These are phyloP conservation scores for Monarcha castaneiventris DNA, from an alignment of 2,113 vertebrate species.

Conservation along the genomic window DNA sequence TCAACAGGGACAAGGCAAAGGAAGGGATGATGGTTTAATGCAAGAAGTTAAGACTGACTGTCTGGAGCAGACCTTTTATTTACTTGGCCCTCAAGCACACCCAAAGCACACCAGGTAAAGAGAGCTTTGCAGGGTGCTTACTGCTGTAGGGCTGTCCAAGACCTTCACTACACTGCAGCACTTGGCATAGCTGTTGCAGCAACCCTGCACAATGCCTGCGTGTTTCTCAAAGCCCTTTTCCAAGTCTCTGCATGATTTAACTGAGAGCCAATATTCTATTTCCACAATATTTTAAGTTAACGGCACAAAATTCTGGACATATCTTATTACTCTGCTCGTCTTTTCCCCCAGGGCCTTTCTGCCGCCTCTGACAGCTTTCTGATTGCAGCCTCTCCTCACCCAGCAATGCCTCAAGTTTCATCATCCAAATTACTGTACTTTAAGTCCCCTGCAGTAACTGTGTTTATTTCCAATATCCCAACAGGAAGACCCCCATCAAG, in stretches of 20 bases:
- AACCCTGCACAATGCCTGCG: background rate
- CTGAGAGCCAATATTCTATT: constrained; percentile 50
- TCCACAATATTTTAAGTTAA: constrained; percentile 58
- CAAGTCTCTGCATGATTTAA: constrained; percentile 39
- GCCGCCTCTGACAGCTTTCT: constrained; percentile 42
- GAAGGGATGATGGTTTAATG: background rate
- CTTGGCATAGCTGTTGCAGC: background rate
- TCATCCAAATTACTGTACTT: constrained; percentile 53
- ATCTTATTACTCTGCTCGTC: constrained; percentile 53
- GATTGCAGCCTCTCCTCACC: constrained; percentile 26
- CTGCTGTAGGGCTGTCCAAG: background rate
- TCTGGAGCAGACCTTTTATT: background rate
- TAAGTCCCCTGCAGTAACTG: constrained; percentile 55
- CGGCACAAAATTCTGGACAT: constrained; percentile 43
- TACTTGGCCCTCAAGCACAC: background rate
- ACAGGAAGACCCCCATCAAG: constrained; percentile 61
- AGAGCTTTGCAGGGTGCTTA: background rate
- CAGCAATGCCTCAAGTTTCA: constrained; percentile 39
- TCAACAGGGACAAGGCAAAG: background rate
- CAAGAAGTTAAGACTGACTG: background rate
- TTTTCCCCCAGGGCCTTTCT: constrained; percentile 45
- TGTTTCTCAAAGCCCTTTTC: constrained; percentile 28
- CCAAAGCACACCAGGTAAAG: background rate
- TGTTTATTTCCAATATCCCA: constrained; percentile 62
- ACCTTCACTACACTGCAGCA: background rate